A percentile compares a stretch with the other conserved stretches of the same genome.
Evolutionary conservation across 1,140 invertebrate genomes (phyloP).

Genomic region (Chymomyza costata): DNA sequence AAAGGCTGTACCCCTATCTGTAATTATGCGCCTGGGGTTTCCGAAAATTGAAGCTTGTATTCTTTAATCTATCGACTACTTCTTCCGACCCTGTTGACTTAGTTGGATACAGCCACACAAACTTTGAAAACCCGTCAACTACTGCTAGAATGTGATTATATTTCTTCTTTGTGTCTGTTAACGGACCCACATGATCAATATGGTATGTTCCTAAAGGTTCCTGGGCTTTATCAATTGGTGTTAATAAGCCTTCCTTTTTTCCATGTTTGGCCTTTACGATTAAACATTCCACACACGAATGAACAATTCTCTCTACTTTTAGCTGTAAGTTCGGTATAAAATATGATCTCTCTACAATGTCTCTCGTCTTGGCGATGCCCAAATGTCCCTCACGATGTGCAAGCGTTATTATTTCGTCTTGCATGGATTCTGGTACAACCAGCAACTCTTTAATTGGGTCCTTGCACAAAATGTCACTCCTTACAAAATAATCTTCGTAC

Average conservation of each 20-base stretch:
- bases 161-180: background rate
- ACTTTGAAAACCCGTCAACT: too few species aligned
- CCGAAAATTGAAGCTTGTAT: slow-evolving; percentile 26
- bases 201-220: background rate
- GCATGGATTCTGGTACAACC: background rate
- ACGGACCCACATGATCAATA: background rate
- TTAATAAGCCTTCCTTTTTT: background rate
- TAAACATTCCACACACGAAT: too few species aligned
- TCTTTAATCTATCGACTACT: slow-evolving; percentile 4
- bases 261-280: too few species aligned
- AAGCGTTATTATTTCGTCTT: too few species aligned
- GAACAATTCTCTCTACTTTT: too few species aligned
- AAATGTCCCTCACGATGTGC: too few species aligned
- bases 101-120: too few species aligned
- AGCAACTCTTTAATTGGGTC: background rate
- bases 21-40: slow-evolving; percentile 53
- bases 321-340: too few species aligned
- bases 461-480: background rate
- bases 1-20: slow-evolving; percentile 51
- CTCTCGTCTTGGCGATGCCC: too few species aligned
- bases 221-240: background rate
- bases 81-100: background rate
- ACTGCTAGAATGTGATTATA: background rate
- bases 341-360: too few species aligned
- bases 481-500: background rate